Evolutionary conservation across 2,888 invertebrate genomes (phyloP).

Genomic region (Apamea sordens): DNA sequence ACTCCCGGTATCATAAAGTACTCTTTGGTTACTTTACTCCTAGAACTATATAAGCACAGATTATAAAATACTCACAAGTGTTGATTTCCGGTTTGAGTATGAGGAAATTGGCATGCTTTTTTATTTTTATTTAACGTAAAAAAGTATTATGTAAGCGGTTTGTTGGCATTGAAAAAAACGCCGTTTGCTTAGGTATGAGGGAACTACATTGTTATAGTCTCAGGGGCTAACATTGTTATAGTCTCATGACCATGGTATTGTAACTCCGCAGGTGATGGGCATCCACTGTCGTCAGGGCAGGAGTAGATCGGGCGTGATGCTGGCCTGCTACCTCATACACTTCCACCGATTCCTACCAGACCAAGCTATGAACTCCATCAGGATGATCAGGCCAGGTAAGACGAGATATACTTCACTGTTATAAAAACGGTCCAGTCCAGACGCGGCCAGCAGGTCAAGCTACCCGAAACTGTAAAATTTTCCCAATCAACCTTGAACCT

Average conservation of each 20-base stretch:
- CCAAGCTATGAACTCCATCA: constrained; percentile 90
- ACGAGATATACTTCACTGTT: not conserved
- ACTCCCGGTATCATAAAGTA: too few species aligned
- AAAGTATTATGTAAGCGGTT: too few species aligned
- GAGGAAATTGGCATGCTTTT: not conserved
- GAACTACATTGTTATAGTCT: not conserved
- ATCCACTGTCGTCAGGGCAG: constrained; percentile 93
- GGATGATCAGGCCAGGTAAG: constrained; percentile 90
- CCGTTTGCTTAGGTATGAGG: too few species aligned
- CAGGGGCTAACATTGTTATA: not conserved
- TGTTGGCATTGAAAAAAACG: too few species aligned
- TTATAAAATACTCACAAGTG: not conserved
- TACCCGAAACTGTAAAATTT: too few species aligned
- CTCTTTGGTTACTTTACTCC: too few species aligned
- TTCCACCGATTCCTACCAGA: constrained; percentile 91
- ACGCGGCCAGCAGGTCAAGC: too few species aligned
- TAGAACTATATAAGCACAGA: too few species aligned
- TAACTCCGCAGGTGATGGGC: constrained; percentile 90
- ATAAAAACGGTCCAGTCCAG: not conserved
- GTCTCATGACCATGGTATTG: not conserved
- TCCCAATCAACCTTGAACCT: too few species aligned
- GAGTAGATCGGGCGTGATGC: constrained; percentile 93
- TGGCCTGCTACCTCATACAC: constrained; percentile 93
- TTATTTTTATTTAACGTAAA: not conserved
- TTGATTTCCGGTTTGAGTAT: not conserved